A percentile compares a stretch with the other conserved stretches of the same genome.
These are phyloP conservation scores for Calliphora vicina DNA, from an alignment of 1,140 invertebrate species.

Conservation along the genomic window DNA sequence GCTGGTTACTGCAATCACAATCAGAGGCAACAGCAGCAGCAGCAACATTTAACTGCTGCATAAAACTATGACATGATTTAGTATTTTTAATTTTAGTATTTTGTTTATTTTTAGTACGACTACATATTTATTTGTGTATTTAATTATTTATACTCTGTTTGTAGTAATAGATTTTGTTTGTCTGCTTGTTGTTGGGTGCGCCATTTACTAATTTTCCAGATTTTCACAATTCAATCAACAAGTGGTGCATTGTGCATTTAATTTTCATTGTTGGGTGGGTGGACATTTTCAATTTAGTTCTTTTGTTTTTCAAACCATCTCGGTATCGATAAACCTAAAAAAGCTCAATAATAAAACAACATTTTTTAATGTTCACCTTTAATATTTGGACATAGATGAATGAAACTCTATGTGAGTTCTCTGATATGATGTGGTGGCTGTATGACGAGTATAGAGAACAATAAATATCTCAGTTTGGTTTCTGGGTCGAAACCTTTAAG, in stretches of 20 bases:
- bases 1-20: neutral
- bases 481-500: neutral
- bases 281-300: neutral
- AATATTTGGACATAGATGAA: neutral
- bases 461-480: neutral
- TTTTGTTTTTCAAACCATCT: neutral
- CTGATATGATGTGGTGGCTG: neutral
- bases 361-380: neutral
- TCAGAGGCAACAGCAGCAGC: neutral
- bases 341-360: neutral
- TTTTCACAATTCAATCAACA: slow-evolving; percentile 13
- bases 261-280: neutral
- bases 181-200: neutral
- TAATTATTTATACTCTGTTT: neutral
- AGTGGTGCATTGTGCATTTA: neutral
- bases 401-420: too few relatives aligned
- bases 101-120: neutral
- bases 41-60: neutral
- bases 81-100: neutral
- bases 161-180: too few relatives aligned
- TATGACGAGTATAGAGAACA: too few relatives aligned
- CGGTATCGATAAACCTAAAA: too few relatives aligned
- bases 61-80: neutral
- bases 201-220: neutral
- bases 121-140: neutral